Base-by-base conservation (phyloP, 2,888 invertebrate species). In the Pelosia muscerda region DNA sequence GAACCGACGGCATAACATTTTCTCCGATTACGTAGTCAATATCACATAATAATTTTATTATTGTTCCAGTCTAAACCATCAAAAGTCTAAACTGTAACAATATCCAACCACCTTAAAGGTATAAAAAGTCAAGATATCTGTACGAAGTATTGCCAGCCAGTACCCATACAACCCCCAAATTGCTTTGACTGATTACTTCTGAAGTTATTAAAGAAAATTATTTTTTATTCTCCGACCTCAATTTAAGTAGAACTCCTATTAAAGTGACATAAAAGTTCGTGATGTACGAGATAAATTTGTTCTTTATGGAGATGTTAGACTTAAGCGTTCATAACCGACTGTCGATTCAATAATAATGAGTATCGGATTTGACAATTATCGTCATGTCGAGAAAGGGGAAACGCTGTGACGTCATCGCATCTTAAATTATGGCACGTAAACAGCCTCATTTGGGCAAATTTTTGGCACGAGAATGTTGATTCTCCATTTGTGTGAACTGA, bases 131-230 rank as follows among this genome's bases (percentile, higher is more conserved):
- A 31, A 57, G 26, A 26, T 49, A 49, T 49, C 55, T 26, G 8
- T 19, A 28, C 42, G 23, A 63, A 55, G 55, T 55, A 25, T 65
- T 61, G 19, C 61, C 42, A 22, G 56, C 31, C 13, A 56, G 64
- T 71, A 71, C 63, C 57, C 65, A 68, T 25, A 13, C 15, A 75
- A 68, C 60, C 68, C 69, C 9, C 31, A 62, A 76, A 65, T 56
- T 64, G 59, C 49, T 77, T 72, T 79, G 77, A 75, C 75, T 72
- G 71, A 79, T 79, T 75, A 79, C 80, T 75, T 77, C 22, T 49
- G 26, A 72, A 79, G 65, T 75, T 69, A 73, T 73, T 71, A 79
- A 53, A 15, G 28, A 42, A 61, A 69, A 71, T 79, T 72, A 69
- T 69, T 73, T 56, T 68, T 68, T 63, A 57, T 71, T 68, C 49